These are phyloP conservation scores for Dromas ardeola DNA, from an alignment of 2,113 vertebrate species.

Conservation along the genomic window DNA sequence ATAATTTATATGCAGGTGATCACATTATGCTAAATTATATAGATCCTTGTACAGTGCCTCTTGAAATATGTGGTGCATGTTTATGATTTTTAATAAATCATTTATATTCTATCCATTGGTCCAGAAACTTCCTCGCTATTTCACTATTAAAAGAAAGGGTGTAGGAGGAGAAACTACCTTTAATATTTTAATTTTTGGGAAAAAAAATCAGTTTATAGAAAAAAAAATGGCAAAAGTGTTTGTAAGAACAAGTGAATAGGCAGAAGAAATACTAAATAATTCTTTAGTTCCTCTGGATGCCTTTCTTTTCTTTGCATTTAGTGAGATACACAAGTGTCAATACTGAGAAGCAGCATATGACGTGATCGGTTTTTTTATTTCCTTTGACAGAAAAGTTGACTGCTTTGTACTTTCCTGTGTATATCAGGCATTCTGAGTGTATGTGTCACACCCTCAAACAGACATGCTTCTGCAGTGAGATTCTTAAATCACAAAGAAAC, in stretches of 20 bases:
- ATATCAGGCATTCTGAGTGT: not conserved
- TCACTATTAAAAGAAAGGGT: not conserved
- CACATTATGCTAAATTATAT: slow-evolving; percentile 7
- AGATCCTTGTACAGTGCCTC: not conserved
- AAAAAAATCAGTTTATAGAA: not conserved
- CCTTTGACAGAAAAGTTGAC: not conserved
- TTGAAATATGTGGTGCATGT: not conserved
- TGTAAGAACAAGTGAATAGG: not conserved
- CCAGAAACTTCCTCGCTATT: not conserved
- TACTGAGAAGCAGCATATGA: not conserved
- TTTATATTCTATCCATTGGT: not conserved
- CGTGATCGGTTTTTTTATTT: not conserved
- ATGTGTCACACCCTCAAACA: not conserved
- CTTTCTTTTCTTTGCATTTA: not conserved
- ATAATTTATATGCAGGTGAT: slow-evolving; percentile 1
- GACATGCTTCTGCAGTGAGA: not conserved
- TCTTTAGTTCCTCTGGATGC: not conserved
- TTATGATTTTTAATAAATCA: slow-evolving; percentile 1
- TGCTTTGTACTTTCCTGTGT: not conserved
- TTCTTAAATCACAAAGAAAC: not conserved
- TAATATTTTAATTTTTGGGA: not conserved
- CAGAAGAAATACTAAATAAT: not conserved
- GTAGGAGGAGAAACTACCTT: not conserved
- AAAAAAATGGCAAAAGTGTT: not conserved
- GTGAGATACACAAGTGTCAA: not conserved